Conservation (phyloP, 2,797 vertebrate species). For the Apogon talboti region DNA sequence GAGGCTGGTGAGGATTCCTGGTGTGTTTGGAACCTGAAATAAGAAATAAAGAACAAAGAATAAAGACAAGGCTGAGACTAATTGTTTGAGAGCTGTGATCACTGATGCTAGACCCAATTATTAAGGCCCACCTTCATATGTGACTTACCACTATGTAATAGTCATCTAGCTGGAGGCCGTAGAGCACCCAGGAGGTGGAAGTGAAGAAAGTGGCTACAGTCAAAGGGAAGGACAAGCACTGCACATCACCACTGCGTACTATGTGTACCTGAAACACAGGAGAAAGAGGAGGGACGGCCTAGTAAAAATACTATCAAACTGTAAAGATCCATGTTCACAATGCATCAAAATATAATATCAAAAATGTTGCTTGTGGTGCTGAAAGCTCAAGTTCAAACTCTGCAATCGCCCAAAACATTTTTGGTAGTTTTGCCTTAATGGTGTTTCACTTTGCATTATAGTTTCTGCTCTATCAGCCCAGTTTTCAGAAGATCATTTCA, state of each 20-base stretch:
- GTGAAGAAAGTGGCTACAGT: conserved; percentile 91
- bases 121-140: background rate
- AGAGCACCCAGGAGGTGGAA: conserved; percentile 91
- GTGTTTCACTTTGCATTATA: no score
- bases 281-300: background rate
- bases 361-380: no score
- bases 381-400: no score
- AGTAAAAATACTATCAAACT: background rate
- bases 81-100: background rate
- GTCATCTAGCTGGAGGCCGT: conserved; percentile 87
- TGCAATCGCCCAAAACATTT: no score
- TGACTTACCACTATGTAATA: conserved; percentile 88
- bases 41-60: conserved; percentile 16
- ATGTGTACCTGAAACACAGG: conserved; percentile 82
- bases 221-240: conserved; percentile 90
- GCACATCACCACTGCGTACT: conserved; percentile 85
- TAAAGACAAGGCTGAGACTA: background rate
- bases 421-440: no score
- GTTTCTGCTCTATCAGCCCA: no score
- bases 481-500: no score
- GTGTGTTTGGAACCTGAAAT: conserved; percentile 90
- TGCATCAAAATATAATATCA: background rate
- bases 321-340: background rate
- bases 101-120: background rate
- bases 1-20: conserved; percentile 90